These are phyloP conservation scores for Lipophrys pholis DNA, from an alignment of 2,113 vertebrate species.

Conservation along the genomic window DNA sequence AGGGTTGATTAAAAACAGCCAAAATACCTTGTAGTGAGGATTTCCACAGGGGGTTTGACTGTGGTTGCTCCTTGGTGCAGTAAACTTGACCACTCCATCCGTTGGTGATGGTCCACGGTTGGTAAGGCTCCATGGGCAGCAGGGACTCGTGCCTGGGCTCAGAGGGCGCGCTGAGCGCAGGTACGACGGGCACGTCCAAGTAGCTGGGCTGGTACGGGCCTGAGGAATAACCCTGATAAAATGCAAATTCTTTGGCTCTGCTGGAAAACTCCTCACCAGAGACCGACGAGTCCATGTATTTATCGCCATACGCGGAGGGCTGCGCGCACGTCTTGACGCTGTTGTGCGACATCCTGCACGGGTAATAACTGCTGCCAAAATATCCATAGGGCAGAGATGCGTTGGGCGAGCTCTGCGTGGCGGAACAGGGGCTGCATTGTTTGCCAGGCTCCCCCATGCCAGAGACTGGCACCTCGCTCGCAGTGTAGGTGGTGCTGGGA, in stretches of 20 bases:
- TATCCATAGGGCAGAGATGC: conserved; percentile 97
- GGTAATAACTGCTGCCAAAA: conserved; percentile 97
- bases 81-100: conserved; percentile 98
- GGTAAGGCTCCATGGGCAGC: conserved; percentile 96
- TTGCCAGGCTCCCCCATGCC: conserved; percentile 94
- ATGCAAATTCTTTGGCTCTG: conserved; percentile 96
- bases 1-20: background rate
- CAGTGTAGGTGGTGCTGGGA: conserved; percentile 87
- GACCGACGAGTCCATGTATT: conserved; percentile 94
- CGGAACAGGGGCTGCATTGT: conserved; percentile 96
- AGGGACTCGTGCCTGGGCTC: conserved; percentile 94
- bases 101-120: conserved; percentile 96
- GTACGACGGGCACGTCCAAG: conserved; percentile 95
- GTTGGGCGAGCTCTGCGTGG: conserved; percentile 91
- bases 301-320: conserved; percentile 91
- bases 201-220: conserved; percentile 95
- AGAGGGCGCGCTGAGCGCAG: conserved; percentile 89
- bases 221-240: conserved; percentile 95
- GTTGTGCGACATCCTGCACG: conserved; percentile 94
- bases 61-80: conserved; percentile 96
- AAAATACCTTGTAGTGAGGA: conserved; percentile 91
- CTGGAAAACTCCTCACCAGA: conserved; percentile 94
- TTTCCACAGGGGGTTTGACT: conserved; percentile 95
- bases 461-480: conserved; percentile 88
- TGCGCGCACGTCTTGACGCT: conserved; percentile 94